Conservation (phyloP, 2,888 invertebrate genomes). For the Eucriotettix oculatus region DNA sequence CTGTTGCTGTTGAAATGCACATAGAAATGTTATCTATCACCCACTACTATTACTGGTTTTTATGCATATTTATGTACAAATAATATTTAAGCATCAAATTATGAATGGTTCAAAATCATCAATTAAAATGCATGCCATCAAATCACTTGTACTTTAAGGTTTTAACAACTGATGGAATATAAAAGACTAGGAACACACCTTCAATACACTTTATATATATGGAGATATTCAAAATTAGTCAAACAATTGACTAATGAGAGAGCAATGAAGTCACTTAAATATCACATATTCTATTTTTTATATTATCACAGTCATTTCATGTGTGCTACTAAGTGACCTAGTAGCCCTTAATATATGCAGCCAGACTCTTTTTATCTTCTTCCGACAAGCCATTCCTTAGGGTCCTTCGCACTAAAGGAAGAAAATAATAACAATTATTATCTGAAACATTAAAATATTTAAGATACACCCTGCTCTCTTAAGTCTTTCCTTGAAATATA, state of each 20-base stretch:
- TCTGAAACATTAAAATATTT: background rate
- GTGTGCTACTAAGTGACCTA: constrained; percentile 22
- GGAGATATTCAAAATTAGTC: background rate
- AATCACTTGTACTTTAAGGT: background rate
- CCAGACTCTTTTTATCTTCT: constrained; percentile 63
- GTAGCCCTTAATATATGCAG: constrained; percentile 56
- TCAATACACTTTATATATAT: background rate
- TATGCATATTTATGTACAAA: no score
- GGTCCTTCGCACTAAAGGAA: constrained; percentile 57
- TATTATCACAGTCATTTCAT: constrained; percentile 7
- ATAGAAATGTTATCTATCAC: background rate
- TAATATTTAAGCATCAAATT: no score
- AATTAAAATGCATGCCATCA: background rate
- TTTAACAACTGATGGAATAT: background rate
- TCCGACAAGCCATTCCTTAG: constrained; percentile 64
- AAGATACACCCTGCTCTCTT: no score
- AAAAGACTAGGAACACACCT: constrained; percentile 12
- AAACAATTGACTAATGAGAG: background rate
- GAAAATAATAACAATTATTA: constrained; percentile 1
- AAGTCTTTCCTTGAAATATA: no score
- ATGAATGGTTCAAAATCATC: no score
- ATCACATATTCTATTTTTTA: background rate
- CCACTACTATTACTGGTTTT: no score
- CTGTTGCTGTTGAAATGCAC: background rate
- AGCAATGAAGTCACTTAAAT: background rate